Evolutionary conservation across 2,888 invertebrate species (phyloP).

Genomic region (Melitaea athalia): DNA sequence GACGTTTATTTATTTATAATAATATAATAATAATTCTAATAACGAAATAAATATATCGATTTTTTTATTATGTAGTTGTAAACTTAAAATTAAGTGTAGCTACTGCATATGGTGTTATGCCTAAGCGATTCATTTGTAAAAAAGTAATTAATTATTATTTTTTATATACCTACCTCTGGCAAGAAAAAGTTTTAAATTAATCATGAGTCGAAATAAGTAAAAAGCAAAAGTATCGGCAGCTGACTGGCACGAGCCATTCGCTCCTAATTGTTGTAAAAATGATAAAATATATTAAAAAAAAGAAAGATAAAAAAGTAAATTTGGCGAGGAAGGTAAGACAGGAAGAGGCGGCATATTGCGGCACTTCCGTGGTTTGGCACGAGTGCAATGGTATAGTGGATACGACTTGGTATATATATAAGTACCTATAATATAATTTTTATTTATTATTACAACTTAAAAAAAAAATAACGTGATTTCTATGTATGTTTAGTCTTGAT

Average conservation of each 20-base stretch:
- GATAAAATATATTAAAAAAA: conserved; percentile 54
- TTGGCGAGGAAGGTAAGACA: conserved; percentile 54
- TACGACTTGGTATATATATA: neutral
- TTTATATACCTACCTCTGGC: neutral
- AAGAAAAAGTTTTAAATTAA: neutral
- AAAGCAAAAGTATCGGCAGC: conserved; percentile 37
- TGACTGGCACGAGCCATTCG: conserved; percentile 70
- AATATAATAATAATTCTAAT: too few species aligned
- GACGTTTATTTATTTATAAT: neutral
- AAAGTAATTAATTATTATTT: too few species aligned
- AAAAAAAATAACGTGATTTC: too few species aligned
- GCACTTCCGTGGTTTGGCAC: conserved; percentile 70
- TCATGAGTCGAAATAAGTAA: conserved; percentile 24
- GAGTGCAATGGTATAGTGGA: neutral
- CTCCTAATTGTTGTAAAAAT: conserved; percentile 60
- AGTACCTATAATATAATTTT: too few species aligned
- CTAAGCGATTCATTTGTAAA: too few species aligned
- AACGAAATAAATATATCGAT: too few species aligned
- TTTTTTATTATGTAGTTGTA: too few species aligned
- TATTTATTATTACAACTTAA: too few species aligned
- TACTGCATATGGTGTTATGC: too few species aligned
- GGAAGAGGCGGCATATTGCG: conserved; percentile 78
- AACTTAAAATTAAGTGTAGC: too few species aligned
- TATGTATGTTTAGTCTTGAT: too few species aligned
- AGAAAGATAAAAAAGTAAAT: conserved; percentile 7